Evolutionary conservation across 2,797 vertebrate species (phyloP), one percentile per base, ranked within the genome.

Genomic region (Brachyrhaphis roseni): DNA sequence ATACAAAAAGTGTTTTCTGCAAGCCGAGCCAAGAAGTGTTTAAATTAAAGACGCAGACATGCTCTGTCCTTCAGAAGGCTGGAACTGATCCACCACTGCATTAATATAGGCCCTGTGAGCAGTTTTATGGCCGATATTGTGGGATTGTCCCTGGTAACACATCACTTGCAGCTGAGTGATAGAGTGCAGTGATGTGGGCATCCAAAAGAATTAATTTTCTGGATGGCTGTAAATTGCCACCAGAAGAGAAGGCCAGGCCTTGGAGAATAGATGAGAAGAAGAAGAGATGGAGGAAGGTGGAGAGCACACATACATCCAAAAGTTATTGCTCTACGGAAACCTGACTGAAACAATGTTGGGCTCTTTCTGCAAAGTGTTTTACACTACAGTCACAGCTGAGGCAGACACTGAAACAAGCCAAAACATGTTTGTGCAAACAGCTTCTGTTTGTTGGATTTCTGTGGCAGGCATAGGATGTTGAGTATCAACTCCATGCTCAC

Each of bases 81-180:
- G 84, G 74, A 84, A 78, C 76, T 0, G 71, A 45, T 75, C 87
- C 8, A 20, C 84, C 46, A 20, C 84, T 74, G 78, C 91, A 92
- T 93, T 92, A 93, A 92, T 93, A 91, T 87, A 77, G 59, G 82
- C 83, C 87, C 80, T 82, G 75, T 53, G 88, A 91, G 90, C 88
- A 89, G 91, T 92, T 95, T 95, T 94, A 95, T 94, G 91, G 91
- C 72, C 82, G 45, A 89, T 90, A 90, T 88, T 92, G 93, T 90
- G 84, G 86, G 90, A 91, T 88, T 88, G 88, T 91, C 90, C 83
- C 84, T 89, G 90, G 90, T 91, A 91, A 93, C 92, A 90, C 82
- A 94, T 94, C 92, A 90, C 92, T 75, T 83, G 80, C 82, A 80
- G 80, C 72, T 80, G 75, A 82, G 77, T 92, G 93, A 94, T 92